Evolutionary conservation across 1,140 invertebrate species (phyloP), one percentile per base, ranked within the genome.

Genomic region (Temnothorax nylanderi): DNA sequence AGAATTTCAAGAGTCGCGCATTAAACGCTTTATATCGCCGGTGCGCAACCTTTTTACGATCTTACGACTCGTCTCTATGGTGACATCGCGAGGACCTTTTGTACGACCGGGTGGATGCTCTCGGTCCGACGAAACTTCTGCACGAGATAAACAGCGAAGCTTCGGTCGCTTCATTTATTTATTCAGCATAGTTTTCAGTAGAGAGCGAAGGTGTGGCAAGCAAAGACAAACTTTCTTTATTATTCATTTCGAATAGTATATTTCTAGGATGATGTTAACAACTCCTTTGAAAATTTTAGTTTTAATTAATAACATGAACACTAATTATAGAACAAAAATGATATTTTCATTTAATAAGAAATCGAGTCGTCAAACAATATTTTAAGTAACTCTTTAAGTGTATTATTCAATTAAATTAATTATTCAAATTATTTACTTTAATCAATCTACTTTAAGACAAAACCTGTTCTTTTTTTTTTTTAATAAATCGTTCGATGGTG

Each of bases 1-100:
- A 91, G 89, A 91, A 91, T 90, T 91, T 91, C 89, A 91, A 91
- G 89, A 91, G 89, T 90, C 77, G 87, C 89, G 77, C 89, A 84
- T 91, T 91, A 91, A 91, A 91, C 89, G 82, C 87, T 91, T 90
- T 90, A 91, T 90, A 86, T 88, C 89, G 89, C 72, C 62, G 82
- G 41, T 77, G 87, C 82, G 82, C 89, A 91, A 91, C 89, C 89
- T 87, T 90, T 91, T 91, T 91, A 91, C 89, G 89, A 91, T 87
- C 89, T 91, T 85, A 85, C 89, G 89, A 86, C 75, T 86, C 87
- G 89, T 90, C 89, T 90, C 89, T 90, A 90, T 86, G 89, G 89
- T 88, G 88, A 91, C 90, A 91, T 86, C 64, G 62, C 87, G 89
- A 91, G 89, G 78, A 88, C 77, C 89, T 90, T 91, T 91, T 87